Evolutionary conservation across 2,888 invertebrate genomes (phyloP), one percentile per base, ranked within the genome.

Genomic region (Chrysomela aeneicollis): DNA sequence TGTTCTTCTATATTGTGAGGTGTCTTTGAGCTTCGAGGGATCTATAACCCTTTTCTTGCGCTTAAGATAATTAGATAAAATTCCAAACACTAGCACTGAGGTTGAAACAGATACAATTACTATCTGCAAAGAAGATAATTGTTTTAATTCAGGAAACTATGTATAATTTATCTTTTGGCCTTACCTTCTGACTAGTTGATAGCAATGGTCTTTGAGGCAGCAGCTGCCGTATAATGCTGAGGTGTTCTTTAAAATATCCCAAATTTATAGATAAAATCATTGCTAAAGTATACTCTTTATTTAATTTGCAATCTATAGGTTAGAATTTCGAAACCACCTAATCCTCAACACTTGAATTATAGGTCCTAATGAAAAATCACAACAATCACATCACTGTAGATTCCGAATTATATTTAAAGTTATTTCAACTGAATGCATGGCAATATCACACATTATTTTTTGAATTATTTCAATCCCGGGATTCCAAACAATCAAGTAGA

Each of bases 81-180:
- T 88, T 42, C 93, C 92, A 47, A 96, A 87, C n/a, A 95, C 84
- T 8, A 92, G 88, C 18, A 94, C 89, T 77, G 95, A 93, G 42
- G 92, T 87, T 55, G 92, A 88, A 70, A 92, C 85, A 69, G 92
- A 90, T 78, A 92, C 86, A 76, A 92, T 83, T 63, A 91, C 86
- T 64, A 92, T 87, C 91, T 92, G 76, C 32, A 81, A 81, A 68
- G 12, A 47, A 46, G 55, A 42, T 49, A 61, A n/a, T n/a, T n/a
- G n/a, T n/a, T n/a, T n/a, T n/a, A n/a, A n/a, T n/a, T n/a, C n/a
- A n/a, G n/a, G n/a, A n/a, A n/a, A n/a, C n/a, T n/a, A n/a, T 18
- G 32, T 35, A n/a, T 8, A n/a, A 18, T 3, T 9, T 21, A 8
- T 17, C 12, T 18, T 9, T 4, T 49, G 47, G 47, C 47, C 37